Evolutionary conservation across 2,113 vertebrate species (phyloP).

Genomic region (Dolichallabes microphthalmus): DNA sequence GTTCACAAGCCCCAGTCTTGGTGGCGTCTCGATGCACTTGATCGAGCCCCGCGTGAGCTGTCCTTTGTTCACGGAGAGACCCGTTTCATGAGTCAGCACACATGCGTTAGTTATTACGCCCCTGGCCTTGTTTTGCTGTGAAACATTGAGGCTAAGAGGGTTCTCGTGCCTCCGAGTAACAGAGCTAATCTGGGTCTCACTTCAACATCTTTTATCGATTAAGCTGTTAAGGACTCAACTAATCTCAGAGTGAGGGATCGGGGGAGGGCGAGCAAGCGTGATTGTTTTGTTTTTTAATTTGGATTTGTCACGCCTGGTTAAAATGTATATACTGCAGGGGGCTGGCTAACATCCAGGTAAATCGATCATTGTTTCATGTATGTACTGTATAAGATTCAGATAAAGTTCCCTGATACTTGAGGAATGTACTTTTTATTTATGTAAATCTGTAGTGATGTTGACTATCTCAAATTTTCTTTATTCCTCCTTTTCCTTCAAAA

Average conservation of each 20-base stretch:
- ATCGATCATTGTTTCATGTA: too few species aligned
- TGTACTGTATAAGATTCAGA: too few species aligned
- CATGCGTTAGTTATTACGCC: constrained; percentile 12
- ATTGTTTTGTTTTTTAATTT: not conserved
- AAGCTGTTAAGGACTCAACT: not conserved
- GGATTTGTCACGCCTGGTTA: not conserved
- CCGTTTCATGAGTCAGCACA: constrained; percentile 5
- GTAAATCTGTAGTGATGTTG: too few species aligned
- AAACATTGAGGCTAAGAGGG: not conserved
- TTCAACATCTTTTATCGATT: not conserved
- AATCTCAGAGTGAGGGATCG: not conserved
- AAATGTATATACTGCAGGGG: not conserved
- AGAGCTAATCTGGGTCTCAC: not conserved
- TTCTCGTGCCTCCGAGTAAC: not conserved
- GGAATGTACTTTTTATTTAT: not conserved
- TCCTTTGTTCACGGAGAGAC: not conserved
- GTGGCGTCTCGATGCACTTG: not conserved
- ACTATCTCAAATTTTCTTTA: not conserved
- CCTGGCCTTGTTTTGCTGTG: not conserved
- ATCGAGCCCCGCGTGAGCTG: not conserved
- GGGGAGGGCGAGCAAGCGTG: not conserved
- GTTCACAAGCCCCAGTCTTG: not conserved
- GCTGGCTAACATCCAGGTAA: not conserved
- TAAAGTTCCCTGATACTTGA: not conserved
- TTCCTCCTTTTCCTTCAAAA: not conserved